Conservation (phyloP, 2,888 invertebrate species). For the Dermolepida albohirtum region DNA sequence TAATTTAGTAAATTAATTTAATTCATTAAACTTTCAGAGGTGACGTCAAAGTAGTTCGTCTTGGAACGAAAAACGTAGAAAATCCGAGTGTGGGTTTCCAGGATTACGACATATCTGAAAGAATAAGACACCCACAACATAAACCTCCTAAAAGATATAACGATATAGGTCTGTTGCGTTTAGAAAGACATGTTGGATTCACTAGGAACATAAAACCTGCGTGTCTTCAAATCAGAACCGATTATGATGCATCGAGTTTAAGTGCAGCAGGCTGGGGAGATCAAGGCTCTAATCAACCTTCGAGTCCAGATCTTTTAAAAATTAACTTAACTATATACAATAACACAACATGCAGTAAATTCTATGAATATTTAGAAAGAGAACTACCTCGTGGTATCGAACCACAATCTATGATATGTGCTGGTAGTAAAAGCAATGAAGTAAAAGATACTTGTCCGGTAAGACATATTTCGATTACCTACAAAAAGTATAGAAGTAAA, state of each 20-base stretch:
- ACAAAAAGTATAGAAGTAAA: too few species aligned
- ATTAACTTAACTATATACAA: conserved; percentile 62
- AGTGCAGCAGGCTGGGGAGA: conserved; percentile 67
- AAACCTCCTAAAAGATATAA: conserved; percentile 63
- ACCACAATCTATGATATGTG: conserved; percentile 60
- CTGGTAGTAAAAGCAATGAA: conserved; percentile 60
- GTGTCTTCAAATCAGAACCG: conserved; percentile 60
- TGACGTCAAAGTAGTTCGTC: conserved; percentile 61
- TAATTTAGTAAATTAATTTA: too few species aligned
- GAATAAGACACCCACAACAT: conserved; percentile 64
- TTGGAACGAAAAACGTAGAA: conserved; percentile 60
- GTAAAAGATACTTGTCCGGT: conserved; percentile 62
- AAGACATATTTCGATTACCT: too few species aligned
- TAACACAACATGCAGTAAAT: conserved; percentile 56
- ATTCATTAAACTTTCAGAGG: conserved; percentile 52
- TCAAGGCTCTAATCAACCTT: conserved; percentile 44
- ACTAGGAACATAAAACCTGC: conserved; percentile 64
- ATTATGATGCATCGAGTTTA: conserved; percentile 50
- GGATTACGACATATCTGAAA: conserved; percentile 57
- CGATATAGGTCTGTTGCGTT: conserved; percentile 67
- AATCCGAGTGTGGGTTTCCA: conserved; percentile 49
- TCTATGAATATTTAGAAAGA: conserved; percentile 47
- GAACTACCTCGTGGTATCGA: conserved; percentile 55
- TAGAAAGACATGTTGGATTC: conserved; percentile 61
- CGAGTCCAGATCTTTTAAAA: conserved; percentile 61